Evolutionary conservation across 23 tunicate species (phyloP).

Genomic region (Halocynthia roretzi): DNA sequence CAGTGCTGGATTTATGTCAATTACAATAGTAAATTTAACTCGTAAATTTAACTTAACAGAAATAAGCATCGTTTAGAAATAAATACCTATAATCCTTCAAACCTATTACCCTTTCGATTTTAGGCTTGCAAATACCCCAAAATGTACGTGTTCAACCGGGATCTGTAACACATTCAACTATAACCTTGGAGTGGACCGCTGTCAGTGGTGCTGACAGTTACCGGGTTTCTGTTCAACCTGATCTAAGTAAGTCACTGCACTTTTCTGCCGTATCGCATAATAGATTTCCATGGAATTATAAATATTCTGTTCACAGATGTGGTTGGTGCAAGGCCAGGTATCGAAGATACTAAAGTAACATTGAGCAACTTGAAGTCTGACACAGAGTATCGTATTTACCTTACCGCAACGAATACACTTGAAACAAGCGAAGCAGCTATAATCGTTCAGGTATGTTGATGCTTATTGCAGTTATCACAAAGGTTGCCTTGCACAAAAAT

Average conservation of each 20-base stretch:
- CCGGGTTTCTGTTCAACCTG: slow-evolving; percentile 49
- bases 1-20: too few relatives aligned
- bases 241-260: slow-evolving; percentile 21
- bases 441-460: slow-evolving; percentile 28
- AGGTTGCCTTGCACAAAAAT: not conserved
- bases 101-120: not conserved
- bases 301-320: not conserved
- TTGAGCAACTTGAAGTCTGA: slow-evolving; percentile 45
- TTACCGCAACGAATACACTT: slow-evolving; percentile 40
- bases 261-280: not conserved
- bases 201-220: slow-evolving; percentile 78
- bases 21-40: too few relatives aligned
- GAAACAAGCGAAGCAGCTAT: slow-evolving; percentile 65
- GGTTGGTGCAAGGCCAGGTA: slow-evolving; percentile 36
- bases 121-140: slow-evolving; percentile 52
- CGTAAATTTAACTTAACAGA: too few relatives aligned
- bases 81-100: not conserved
- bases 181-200: slow-evolving; percentile 51
- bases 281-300: not conserved
- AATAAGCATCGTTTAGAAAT: not conserved
- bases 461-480: not conserved
- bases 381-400: slow-evolving; percentile 52
- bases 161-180: slow-evolving; percentile 23
- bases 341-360: slow-evolving; percentile 40
- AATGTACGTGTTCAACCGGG: slow-evolving; percentile 43